phyloP scores from a whole-genome alignment of 2,113 vertebrate genomes.

The Amblyopsis rosae region DNA sequence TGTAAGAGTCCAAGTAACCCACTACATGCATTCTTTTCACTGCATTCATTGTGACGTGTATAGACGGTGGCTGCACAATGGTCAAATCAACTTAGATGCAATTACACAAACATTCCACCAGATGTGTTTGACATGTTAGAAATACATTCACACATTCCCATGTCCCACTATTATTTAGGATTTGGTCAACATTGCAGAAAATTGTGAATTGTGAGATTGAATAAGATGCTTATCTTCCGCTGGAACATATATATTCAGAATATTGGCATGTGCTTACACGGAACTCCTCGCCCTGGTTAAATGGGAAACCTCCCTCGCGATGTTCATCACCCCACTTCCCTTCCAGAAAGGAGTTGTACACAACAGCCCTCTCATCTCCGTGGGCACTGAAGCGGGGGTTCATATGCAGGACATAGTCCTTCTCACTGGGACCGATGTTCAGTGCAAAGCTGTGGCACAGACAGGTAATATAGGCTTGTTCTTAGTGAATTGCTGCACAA shows the following conservation, averaged over 20 bases:
- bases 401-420: conserved; percentile 71
- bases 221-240: not conserved
- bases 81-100: not conserved
- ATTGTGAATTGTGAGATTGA: no score
- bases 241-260: no score
- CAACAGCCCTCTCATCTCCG: conserved; percentile 64
- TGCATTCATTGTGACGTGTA: no score
- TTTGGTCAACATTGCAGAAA: not conserved
- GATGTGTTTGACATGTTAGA: conserved; percentile 5
- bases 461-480: not conserved
- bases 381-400: conserved; percentile 75
- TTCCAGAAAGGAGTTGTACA: conserved; percentile 74
- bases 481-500: no score
- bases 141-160: not conserved
- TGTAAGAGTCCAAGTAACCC: no score
- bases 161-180: not conserved
- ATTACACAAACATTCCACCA: conserved; percentile 19
- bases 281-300: conserved; percentile 67
- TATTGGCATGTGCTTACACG: conserved; percentile 50
- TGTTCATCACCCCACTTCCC: conserved; percentile 72
- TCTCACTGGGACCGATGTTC: conserved; percentile 64
- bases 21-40: no score
- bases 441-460: conserved; percentile 64
- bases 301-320: conserved; percentile 69
- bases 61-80: no score